Percentiles rank a stretch among this genome's conserved stretches.
phyloP scores from a whole-genome alignment of 2,888 invertebrate genomes.

The Nemotelus pantherinus region DNA sequence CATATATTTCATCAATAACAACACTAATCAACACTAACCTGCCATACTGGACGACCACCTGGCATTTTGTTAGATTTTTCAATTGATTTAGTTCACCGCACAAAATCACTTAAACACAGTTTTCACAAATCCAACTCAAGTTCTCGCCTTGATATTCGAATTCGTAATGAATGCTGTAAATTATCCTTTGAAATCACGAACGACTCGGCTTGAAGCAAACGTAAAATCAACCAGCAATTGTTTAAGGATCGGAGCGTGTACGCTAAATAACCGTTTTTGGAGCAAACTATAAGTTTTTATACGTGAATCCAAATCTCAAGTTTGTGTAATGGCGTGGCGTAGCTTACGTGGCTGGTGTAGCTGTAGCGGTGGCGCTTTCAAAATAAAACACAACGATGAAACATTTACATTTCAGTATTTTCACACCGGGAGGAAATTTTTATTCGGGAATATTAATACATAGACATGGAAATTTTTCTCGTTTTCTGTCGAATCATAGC shows the following conservation, averaged over 20 bases:
- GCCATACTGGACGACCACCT: conserved; percentile 46
- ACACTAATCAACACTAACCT: conserved; percentile 28
- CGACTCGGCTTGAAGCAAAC: background rate
- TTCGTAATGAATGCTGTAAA: background rate
- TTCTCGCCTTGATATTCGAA: background rate
- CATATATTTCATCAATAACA: too few species aligned
- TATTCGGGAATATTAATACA: conserved; percentile 22
- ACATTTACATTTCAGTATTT: conserved; percentile 32
- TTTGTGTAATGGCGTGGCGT: too few species aligned
- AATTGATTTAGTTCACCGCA: conserved; percentile 33
- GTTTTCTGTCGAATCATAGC: background rate
- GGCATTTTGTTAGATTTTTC: conserved; percentile 40
- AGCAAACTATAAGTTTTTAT: conserved; percentile 40
- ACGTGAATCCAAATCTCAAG: conserved; percentile 4
- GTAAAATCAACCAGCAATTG: background rate
- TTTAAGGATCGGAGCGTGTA: conserved; percentile 31
- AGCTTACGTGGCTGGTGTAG: too few species aligned
- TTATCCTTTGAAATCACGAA: background rate
- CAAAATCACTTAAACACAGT: conserved; percentile 17
- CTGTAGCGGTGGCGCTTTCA: background rate
- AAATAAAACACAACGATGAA: conserved; percentile 18
- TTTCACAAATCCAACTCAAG: background rate
- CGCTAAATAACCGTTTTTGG: conserved; percentile 40
- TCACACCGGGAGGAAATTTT: conserved; percentile 40
- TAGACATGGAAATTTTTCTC: conserved; percentile 14